Conservation (phyloP, 2,797 vertebrate genomes). For the Chelon labrosus region DNA sequence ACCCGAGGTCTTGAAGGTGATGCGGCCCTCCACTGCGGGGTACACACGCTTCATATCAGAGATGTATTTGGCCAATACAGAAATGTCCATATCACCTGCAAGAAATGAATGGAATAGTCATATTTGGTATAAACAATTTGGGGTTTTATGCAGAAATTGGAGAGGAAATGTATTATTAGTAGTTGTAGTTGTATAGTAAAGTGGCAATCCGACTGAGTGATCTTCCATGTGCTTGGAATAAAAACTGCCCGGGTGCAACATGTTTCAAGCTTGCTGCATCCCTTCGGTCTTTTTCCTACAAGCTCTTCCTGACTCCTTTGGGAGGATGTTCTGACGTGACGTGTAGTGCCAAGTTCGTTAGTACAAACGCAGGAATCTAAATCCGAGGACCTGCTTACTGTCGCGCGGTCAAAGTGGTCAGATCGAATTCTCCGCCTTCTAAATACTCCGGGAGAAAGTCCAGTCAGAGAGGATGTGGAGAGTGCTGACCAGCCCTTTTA, state of each 20-base stretch:
- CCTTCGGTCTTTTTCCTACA: background rate
- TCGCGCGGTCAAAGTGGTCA: too few relatives aligned
- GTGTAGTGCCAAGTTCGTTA: background rate
- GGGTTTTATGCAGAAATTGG: too few relatives aligned
- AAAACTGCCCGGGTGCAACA: background rate
- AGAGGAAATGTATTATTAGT: too few relatives aligned
- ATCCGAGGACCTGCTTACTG: background rate
- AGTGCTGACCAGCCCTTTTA: background rate
- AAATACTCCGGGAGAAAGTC: background rate
- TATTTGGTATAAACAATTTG: too few relatives aligned
- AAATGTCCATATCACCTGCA: slow-evolving; percentile 88
- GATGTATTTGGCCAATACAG: slow-evolving; percentile 88
- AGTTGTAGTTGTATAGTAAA: background rate
- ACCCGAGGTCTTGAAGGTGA: slow-evolving; percentile 83
- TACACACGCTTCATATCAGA: slow-evolving; percentile 86
- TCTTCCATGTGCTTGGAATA: background rate
- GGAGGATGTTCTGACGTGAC: background rate
- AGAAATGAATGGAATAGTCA: background rate
- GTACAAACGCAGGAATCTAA: background rate
- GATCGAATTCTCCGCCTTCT: background rate
- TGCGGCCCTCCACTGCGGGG: slow-evolving; percentile 89
- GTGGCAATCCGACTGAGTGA: background rate
- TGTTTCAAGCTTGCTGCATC: background rate
- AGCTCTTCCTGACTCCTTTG: too few relatives aligned
- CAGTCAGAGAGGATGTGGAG: background rate